phyloP scores from a whole-genome alignment of 2,113 vertebrate species.

The Oreochromis niloticus region DNA sequence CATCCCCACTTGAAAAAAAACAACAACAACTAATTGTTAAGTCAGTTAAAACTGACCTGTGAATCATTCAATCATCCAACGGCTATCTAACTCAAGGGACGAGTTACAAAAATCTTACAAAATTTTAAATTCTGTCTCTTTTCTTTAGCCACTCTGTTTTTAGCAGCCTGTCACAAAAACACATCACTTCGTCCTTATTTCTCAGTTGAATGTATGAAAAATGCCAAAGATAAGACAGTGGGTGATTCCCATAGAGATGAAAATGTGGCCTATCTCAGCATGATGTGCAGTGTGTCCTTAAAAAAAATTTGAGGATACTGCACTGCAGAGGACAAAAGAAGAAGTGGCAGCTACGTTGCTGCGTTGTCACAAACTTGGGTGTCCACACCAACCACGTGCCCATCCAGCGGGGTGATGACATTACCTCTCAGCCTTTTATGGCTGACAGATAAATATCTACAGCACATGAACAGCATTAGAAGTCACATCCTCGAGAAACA shows the following conservation, averaged over 20 bases:
- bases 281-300: not conserved
- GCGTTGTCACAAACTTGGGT: not conserved
- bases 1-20: no score
- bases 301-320: rapidly evolving
- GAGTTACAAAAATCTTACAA: not conserved
- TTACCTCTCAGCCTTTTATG: not conserved
- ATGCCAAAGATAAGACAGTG: not conserved
- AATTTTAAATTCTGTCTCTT: not conserved
- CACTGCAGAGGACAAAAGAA: not conserved
- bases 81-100: not conserved
- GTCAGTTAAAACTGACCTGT: not conserved
- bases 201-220: not conserved
- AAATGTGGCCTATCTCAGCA: not conserved
- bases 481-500: not conserved
- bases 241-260: not conserved
- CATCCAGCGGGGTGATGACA: not conserved
- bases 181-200: not conserved
- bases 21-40: not conserved
- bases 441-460: not conserved
- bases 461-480: not conserved
- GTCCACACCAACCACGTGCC: not conserved
- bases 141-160: not conserved
- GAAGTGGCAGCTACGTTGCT: not conserved
- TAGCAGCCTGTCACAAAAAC: not conserved
- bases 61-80: not conserved